Conservation (phyloP, 2,113 vertebrate species). For the Oxygymnocypris stewartii region DNA sequence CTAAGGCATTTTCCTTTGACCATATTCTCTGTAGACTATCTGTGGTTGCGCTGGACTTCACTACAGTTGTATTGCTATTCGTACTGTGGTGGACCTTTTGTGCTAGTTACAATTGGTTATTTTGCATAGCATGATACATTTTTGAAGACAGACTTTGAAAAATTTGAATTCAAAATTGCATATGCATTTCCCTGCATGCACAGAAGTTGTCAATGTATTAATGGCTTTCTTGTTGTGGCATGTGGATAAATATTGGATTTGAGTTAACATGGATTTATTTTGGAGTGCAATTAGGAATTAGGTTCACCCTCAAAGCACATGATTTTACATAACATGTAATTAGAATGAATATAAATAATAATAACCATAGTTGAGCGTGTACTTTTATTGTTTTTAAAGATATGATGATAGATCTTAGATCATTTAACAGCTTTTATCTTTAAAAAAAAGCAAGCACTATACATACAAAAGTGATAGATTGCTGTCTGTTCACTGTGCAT, state of each 20-base stretch:
- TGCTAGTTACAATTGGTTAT: neutral
- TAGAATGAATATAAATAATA: neutral
- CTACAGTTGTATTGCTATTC: neutral
- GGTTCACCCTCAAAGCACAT: constrained; percentile 34
- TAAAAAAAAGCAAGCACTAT: neutral
- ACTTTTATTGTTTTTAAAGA: neutral
- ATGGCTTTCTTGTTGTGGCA: neutral
- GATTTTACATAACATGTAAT: constrained; percentile 33
- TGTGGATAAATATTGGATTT: neutral
- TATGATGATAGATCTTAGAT: neutral
- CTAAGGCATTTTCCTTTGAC: neutral
- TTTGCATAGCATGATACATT: no score
- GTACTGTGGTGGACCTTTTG: neutral
- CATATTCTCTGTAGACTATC: neutral
- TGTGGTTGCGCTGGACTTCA: neutral
- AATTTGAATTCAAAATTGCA: neutral
- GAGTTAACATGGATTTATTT: neutral
- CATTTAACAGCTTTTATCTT: neutral
- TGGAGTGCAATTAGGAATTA: constrained; percentile 23
- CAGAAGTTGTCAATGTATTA: neutral
- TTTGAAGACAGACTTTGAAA: neutral
- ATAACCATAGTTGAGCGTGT: neutral
- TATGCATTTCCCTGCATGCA: neutral
- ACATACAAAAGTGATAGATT: neutral
- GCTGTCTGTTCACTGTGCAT: neutral